phyloP scores from a whole-genome alignment of 2,797 vertebrate species.

The Clarias laeviceps region DNA sequence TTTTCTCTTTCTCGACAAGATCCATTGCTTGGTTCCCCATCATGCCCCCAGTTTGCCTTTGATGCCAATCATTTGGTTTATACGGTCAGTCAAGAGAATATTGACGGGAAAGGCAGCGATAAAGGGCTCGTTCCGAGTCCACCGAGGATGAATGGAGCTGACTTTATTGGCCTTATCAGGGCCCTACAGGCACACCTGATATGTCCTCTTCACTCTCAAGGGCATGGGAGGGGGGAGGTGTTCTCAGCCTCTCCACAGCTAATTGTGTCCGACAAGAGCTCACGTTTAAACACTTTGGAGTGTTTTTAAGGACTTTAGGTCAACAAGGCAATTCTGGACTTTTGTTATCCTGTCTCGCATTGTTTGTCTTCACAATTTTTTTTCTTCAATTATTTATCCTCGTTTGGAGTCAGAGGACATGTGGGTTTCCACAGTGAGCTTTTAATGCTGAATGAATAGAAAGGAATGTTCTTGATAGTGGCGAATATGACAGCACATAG shows the following conservation, averaged over 20 bases:
- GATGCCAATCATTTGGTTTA: conserved; percentile 59
- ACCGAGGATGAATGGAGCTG: conserved; percentile 55
- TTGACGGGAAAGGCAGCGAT: conserved; percentile 52
- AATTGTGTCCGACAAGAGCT: conserved; percentile 54
- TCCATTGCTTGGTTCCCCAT: conserved; percentile 33
- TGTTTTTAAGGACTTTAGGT: conserved; percentile 51
- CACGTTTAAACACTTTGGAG: conserved; percentile 29
- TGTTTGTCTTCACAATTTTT: conserved; percentile 14
- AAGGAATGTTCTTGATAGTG: conserved; percentile 9
- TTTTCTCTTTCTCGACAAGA: conserved; percentile 37
- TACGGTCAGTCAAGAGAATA: conserved; percentile 54
- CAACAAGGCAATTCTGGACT: conserved; percentile 43
- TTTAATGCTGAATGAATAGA: conserved; percentile 47
- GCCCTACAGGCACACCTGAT: conserved; percentile 58
- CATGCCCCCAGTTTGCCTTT: conserved; percentile 51
- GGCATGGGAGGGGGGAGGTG: conserved; percentile 30
- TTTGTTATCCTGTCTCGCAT: neutral
- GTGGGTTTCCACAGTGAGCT: conserved; percentile 7
- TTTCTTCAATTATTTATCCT: conserved; percentile 6
- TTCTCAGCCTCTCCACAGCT: conserved; percentile 48
- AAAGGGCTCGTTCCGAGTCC: conserved; percentile 46
- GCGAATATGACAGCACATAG: neutral
- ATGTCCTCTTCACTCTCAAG: conserved; percentile 48
- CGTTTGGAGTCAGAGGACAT: conserved; percentile 6
- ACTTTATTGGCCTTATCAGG: conserved; percentile 60